Conservation (phyloP, 2,888 invertebrate genomes). For the Nymphalis urticae region DNA sequence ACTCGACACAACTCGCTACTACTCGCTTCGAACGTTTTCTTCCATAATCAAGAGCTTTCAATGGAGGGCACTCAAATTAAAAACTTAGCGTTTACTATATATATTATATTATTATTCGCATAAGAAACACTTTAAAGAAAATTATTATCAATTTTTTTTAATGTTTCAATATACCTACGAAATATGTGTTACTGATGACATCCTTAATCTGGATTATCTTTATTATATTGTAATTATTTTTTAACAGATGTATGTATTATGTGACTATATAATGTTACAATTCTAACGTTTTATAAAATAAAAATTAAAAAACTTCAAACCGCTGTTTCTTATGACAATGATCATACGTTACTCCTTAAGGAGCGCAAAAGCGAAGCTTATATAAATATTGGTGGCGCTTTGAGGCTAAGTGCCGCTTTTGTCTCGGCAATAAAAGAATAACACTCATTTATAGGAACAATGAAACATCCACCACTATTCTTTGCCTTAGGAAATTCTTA, state of each 20-base stretch:
- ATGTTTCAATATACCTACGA: too few species aligned
- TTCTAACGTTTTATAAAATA: too few species aligned
- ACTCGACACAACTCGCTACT: constrained; percentile 51
- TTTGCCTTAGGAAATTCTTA: constrained; percentile 34
- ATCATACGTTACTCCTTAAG: constrained; percentile 42
- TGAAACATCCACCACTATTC: constrained; percentile 51
- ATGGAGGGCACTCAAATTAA: constrained; percentile 35
- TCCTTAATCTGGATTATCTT: too few species aligned
- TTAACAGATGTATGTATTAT: too few species aligned
- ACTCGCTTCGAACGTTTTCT: constrained; percentile 68
- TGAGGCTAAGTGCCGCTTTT: constrained; percentile 75
- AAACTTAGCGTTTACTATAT: background rate
- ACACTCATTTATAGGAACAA: constrained; percentile 77
- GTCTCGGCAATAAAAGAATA: constrained; percentile 78
- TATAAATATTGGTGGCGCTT: constrained; percentile 76
- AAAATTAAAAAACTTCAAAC: background rate
- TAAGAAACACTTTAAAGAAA: background rate
- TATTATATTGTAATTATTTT: too few species aligned
- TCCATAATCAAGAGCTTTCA: constrained; percentile 67
- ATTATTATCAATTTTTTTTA: too few species aligned
- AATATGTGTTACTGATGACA: too few species aligned
- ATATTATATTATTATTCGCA: background rate
- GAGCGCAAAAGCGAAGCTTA: constrained; percentile 64
- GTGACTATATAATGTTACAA: too few species aligned
- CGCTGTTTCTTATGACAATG: constrained; percentile 20